These are phyloP conservation scores for Scaptomyza parva DNA, from an alignment of 2,888 invertebrate species.

Conservation along the genomic window DNA sequence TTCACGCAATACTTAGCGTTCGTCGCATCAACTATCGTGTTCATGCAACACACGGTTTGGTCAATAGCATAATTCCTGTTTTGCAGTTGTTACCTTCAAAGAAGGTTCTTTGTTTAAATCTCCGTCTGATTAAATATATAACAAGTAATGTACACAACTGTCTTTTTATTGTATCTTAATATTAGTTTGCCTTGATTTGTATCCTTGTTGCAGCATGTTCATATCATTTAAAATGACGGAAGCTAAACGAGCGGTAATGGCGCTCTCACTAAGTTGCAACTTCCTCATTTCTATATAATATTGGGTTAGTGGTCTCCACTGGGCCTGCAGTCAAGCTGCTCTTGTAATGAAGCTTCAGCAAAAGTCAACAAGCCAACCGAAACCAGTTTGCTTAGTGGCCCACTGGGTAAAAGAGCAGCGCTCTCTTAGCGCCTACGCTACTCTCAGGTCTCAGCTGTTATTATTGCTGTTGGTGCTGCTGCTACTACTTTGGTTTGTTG, in stretches of 20 bases:
- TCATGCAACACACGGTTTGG: neutral
- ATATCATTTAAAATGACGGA: slow-evolving; percentile 56
- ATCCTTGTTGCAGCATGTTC: slow-evolving; percentile 42
- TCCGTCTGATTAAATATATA: slow-evolving; percentile 76
- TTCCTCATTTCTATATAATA: slow-evolving; percentile 71
- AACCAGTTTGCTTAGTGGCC: slow-evolving; percentile 63
- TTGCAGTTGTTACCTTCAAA: slow-evolving; percentile 46
- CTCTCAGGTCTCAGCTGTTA: slow-evolving; percentile 44
- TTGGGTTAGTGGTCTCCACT: slow-evolving; percentile 59
- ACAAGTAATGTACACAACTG: slow-evolving; percentile 61
- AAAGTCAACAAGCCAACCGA: slow-evolving; percentile 31
- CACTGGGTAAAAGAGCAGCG: slow-evolving; percentile 54
- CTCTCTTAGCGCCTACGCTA: slow-evolving; percentile 60
- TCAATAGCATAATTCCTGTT: slow-evolving; percentile 9
- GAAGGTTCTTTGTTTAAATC: slow-evolving; percentile 73
- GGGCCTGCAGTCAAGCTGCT: slow-evolving; percentile 35
- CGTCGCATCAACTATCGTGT: slow-evolving; percentile 10
- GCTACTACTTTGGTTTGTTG: slow-evolving; percentile 23
- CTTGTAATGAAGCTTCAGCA: slow-evolving; percentile 16
- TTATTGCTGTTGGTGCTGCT: slow-evolving; percentile 10
- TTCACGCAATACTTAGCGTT: neutral
- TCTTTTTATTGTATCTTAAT: slow-evolving; percentile 27
- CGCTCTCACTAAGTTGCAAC: slow-evolving; percentile 20
- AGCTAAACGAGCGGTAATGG: slow-evolving; percentile 32
- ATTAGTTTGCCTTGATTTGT: slow-evolving; percentile 12